Evolutionary conservation across 2,888 invertebrate species (phyloP), one percentile per base, ranked within the genome.

Genomic region (Crocallis elinguaria): DNA sequence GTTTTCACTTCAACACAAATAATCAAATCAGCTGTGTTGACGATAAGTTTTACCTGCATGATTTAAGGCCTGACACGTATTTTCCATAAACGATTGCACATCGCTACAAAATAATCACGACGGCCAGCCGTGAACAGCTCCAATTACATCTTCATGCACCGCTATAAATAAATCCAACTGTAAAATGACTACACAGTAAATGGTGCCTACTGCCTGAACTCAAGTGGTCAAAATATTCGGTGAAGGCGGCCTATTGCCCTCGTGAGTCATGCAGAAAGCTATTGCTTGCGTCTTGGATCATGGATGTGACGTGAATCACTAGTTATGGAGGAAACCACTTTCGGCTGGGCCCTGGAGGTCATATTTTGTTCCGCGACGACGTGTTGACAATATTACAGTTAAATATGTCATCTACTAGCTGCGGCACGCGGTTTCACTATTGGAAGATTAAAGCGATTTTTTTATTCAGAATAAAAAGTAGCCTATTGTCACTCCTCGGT

Each of bases 311-410:
- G 58, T 77, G 76, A 77, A 61, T 77, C 76, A 77, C 51, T 35
- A n/a, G n/a, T n/a, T n/a, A 46, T 62, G 66, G 66, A 71, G 73
- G 71, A 66, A 63, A 71, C 69, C 71, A 73, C 73, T 77, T 77
- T 75, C 73, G 59, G 62, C 61, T 52, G 49, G 46, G 38, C 48
- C 52, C 49, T 56, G 44, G 25, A n/a, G 25, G 25, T 25, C n/a
- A 2, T 9, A 7, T 25, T 23, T 9, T n/a, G 25, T 25, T 3
- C 25, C 25, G 9, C n/a, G 25, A 25, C 2, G 25, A 25, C 8
- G 25, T 25, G 1, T 25, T 9, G 9, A 23, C n/a, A n/a, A n/a
- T n/a, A n/a, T n/a, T n/a, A n/a, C n/a, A n/a, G n/a, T n/a, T n/a
- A n/a, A n/a, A n/a, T n/a, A n/a, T n/a, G n/a, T n/a, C n/a, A n/a